Evolutionary conservation across 2,888 invertebrate genomes (phyloP).

Genomic region (Corbicula japonica): DNA sequence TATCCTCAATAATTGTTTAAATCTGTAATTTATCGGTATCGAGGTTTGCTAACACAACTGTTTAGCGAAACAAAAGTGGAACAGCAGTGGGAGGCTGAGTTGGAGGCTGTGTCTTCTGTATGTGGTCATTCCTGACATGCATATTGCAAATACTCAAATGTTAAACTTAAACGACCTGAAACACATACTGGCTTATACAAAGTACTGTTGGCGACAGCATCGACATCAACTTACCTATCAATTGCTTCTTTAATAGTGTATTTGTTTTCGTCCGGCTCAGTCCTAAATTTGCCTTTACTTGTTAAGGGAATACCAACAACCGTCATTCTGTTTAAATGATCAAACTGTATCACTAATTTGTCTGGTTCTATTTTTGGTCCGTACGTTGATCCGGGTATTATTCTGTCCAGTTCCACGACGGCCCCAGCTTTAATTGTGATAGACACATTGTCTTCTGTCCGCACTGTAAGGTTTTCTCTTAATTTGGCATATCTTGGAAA

Average conservation of each 20-base stretch:
- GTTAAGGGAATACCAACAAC: slow-evolving; percentile 12
- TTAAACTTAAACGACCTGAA: no score
- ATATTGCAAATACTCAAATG: no score
- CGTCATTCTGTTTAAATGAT: background rate
- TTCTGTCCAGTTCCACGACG: slow-evolving; percentile 42
- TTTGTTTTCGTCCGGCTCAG: slow-evolving; percentile 29
- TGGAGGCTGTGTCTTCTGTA: no score
- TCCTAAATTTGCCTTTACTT: slow-evolving; percentile 1
- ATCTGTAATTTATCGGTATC: no score
- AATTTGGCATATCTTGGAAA: slow-evolving; percentile 42
- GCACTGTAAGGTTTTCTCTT: slow-evolving; percentile 3
- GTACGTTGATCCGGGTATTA: slow-evolving; percentile 14
- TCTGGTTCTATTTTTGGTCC: slow-evolving; percentile 1
- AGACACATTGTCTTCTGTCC: slow-evolving; percentile 2
- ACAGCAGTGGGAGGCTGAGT: no score
- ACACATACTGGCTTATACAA: no score
- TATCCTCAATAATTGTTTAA: no score
- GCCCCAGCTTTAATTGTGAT: slow-evolving; percentile 12
- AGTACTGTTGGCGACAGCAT: no score
- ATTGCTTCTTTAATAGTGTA: slow-evolving; percentile 42
- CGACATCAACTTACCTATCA: slow-evolving; percentile 46
- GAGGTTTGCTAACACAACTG: no score
- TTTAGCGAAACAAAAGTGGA: no score
- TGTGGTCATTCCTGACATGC: no score
- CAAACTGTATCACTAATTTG: slow-evolving; percentile 18